Conservation (phyloP, 2,888 invertebrate genomes). For the Trilocha varians region DNA sequence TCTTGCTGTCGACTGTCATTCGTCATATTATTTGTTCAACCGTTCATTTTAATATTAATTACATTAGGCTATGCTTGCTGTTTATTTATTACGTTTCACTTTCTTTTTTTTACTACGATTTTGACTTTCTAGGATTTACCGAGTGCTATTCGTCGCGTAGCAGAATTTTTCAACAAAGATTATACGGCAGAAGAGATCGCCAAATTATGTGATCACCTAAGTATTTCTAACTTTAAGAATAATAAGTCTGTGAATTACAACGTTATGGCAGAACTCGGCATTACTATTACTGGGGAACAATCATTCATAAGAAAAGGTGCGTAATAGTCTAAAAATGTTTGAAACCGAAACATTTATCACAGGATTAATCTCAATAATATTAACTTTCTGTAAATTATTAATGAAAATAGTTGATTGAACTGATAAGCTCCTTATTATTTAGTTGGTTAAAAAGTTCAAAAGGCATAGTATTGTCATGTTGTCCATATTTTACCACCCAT, state of each 20-base stretch:
- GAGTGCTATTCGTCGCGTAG: slow-evolving; percentile 70
- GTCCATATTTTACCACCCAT: too few species aligned
- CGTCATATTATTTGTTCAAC: too few species aligned
- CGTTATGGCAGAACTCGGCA: slow-evolving; percentile 74
- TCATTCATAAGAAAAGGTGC: slow-evolving; percentile 79
- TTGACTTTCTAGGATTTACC: slow-evolving; percentile 71
- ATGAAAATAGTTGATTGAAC: too few species aligned
- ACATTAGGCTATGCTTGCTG: too few species aligned
- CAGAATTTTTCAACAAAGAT: slow-evolving; percentile 75
- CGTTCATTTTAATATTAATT: too few species aligned
- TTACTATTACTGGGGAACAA: slow-evolving; percentile 72
- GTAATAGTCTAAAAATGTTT: not conserved
- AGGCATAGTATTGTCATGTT: too few species aligned
- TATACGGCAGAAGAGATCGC: slow-evolving; percentile 73
- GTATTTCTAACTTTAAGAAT: slow-evolving; percentile 85
- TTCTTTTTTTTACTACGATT: not conserved
- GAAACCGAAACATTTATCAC: not conserved
- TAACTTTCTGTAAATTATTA: too few species aligned
- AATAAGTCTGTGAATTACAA: slow-evolving; percentile 86
- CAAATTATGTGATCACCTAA: slow-evolving; percentile 79
- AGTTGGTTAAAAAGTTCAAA: too few species aligned
- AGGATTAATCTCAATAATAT: too few species aligned
- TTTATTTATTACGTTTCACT: too few species aligned
- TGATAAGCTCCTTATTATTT: too few species aligned
- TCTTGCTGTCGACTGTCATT: too few species aligned